phyloP scores from a whole-genome alignment of 92 coral and sea anemone genomes.

The Porites cylindrica region DNA sequence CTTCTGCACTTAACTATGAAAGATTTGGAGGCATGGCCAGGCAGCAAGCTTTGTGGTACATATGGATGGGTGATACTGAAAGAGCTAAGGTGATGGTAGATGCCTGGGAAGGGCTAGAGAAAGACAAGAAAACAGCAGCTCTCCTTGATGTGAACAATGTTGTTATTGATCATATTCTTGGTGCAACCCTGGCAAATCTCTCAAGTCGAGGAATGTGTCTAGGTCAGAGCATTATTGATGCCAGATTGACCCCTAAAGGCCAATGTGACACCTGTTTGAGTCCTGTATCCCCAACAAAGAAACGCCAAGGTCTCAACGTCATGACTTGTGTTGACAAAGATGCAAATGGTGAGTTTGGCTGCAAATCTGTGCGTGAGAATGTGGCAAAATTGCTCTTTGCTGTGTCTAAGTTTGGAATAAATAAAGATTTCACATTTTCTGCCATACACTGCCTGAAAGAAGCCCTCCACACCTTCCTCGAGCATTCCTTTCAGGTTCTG shows the following conservation, averaged over 20 bases:
- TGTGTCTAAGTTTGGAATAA: conserved; percentile 28
- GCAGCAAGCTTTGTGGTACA: conserved; percentile 69
- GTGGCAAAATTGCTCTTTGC: conserved; percentile 53
- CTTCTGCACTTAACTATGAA: conserved; percentile 51
- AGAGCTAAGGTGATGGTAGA: conserved; percentile 59
- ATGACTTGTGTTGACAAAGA: conserved; percentile 57
- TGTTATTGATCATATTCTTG: conserved; percentile 21
- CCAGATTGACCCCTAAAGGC: conserved; percentile 38
- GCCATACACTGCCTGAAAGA: conserved; percentile 33
- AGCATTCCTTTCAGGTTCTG: conserved; percentile 51
- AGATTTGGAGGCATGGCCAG: conserved; percentile 65
- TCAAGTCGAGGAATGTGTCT: conserved; percentile 27
- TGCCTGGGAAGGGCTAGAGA: conserved; percentile 37
- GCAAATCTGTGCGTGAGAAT: conserved; percentile 27
- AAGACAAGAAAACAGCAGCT: conserved; percentile 31
- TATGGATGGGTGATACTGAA: conserved; percentile 35
- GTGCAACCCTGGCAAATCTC: conserved; percentile 43
- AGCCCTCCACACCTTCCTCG: conserved; percentile 49
- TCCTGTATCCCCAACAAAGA: conserved; percentile 40
- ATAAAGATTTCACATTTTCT: conserved; percentile 33
- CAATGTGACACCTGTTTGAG: conserved; percentile 64
- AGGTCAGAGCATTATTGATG: conserved; percentile 10
- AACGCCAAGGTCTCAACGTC: conserved; percentile 15
- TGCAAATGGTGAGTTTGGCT: conserved; percentile 58
- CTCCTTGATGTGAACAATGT: conserved; percentile 29